phyloP scores from a whole-genome alignment of 2,797 vertebrate species.

The Diplodus sargus region DNA sequence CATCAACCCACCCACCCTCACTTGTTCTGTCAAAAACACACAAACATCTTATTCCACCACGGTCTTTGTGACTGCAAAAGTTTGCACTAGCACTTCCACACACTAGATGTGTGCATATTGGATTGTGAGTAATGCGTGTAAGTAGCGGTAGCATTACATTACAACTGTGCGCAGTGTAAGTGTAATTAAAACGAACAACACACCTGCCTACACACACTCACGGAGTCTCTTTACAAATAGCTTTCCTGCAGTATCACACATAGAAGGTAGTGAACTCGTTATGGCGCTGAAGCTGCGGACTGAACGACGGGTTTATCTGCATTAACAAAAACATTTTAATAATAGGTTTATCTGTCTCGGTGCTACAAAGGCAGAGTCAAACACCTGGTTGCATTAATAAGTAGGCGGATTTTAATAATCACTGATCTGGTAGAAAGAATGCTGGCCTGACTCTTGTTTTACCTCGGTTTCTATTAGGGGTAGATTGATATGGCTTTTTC shows the following conservation, averaged over 20 bases:
- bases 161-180: background rate
- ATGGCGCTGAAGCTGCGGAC: background rate
- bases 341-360: too few species aligned
- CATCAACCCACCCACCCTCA: constrained; percentile 73
- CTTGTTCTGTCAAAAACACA: constrained; percentile 65
- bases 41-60: constrained; percentile 53
- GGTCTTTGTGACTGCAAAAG: constrained; percentile 36
- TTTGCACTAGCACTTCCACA: constrained; percentile 11
- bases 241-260: background rate
- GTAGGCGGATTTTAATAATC: too few species aligned
- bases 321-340: too few species aligned
- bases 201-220: constrained; percentile 15
- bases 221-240: background rate
- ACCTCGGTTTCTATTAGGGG: too few species aligned
- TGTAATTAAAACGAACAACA: constrained; percentile 38
- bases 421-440: too few species aligned
- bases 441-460: too few species aligned
- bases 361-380: too few species aligned
- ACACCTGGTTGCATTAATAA: too few species aligned
- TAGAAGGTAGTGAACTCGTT: background rate
- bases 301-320: background rate
- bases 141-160: constrained; percentile 7
- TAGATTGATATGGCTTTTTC: too few species aligned
- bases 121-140: constrained; percentile 21
- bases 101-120: constrained; percentile 20